Conservation (phyloP, 2,797 vertebrate species). For the Crypturellus tataupa region DNA sequence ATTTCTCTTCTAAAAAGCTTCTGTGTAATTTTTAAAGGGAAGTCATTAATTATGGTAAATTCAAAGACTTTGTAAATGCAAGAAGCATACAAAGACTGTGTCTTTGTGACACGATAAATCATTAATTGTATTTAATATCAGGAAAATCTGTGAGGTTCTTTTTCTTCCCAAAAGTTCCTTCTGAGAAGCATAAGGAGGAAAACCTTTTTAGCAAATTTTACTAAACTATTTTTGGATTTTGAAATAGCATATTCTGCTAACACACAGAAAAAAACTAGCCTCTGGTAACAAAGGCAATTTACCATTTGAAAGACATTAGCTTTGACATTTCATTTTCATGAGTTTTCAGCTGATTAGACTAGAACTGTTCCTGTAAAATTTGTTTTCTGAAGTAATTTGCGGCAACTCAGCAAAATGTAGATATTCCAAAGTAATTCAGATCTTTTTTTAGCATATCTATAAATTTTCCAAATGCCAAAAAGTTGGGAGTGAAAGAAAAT, state of each 20-base stretch:
- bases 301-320: neutral
- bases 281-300: neutral
- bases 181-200: neutral
- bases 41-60: accelerated
- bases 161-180: neutral
- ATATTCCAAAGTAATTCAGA: neutral
- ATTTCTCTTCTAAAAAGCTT: neutral
- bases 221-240: neutral
- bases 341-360: neutral
- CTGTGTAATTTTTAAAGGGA: neutral
- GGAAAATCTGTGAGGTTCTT: neutral
- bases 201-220: neutral
- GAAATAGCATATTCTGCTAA: neutral
- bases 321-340: neutral
- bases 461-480: neutral
- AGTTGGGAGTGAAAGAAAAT: neutral
- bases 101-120: neutral
- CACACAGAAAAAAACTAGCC: neutral
- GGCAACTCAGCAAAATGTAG: neutral
- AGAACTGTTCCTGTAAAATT: neutral
- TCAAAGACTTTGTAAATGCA: neutral
- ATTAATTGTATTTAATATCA: neutral
- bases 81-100: neutral
- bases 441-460: neutral
- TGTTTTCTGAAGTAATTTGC: neutral